Conservation (phyloP, 2,888 invertebrate species). For the Pandemis heparana region DNA sequence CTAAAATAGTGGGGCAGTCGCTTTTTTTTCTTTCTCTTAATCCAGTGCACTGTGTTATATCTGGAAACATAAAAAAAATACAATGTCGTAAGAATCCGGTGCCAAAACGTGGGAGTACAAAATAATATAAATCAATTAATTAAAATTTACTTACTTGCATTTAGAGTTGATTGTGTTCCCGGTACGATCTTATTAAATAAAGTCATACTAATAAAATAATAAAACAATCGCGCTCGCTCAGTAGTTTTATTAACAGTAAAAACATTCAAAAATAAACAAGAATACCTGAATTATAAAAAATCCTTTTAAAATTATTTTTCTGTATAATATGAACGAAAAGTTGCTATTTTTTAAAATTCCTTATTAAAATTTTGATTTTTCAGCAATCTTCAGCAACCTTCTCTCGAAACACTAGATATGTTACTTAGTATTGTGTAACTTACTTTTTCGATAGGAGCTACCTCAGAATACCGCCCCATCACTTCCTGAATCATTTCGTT, state of each 20-base stretch:
- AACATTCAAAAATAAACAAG: background rate
- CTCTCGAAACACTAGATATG: slow-evolving; percentile 43
- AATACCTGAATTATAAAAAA: background rate
- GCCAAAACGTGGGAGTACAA: slow-evolving; percentile 73
- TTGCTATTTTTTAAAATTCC: background rate
- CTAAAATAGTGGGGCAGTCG: background rate
- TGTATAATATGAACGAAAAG: background rate
- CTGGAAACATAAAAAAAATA: background rate
- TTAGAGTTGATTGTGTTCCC: background rate
- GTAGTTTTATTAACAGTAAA: background rate
- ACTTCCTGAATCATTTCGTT: slow-evolving; percentile 70
- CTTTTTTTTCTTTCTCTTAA: background rate
- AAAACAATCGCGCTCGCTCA: background rate
- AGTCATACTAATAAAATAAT: background rate
- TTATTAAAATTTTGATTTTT: background rate
- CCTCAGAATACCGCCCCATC: slow-evolving; percentile 65
- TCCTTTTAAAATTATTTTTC: background rate
- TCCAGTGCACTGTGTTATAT: background rate
- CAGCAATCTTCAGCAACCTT: slow-evolving; percentile 45
- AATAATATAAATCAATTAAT: slow-evolving; percentile 54
- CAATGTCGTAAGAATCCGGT: background rate
- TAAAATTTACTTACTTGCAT: slow-evolving; percentile 10
- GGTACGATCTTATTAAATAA: background rate
- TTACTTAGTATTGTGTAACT: slow-evolving; percentile 62
- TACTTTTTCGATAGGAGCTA: slow-evolving; percentile 65